Evolutionary conservation across 2,113 vertebrate species (phyloP).

Genomic region (Myiozetetes cayanensis): DNA sequence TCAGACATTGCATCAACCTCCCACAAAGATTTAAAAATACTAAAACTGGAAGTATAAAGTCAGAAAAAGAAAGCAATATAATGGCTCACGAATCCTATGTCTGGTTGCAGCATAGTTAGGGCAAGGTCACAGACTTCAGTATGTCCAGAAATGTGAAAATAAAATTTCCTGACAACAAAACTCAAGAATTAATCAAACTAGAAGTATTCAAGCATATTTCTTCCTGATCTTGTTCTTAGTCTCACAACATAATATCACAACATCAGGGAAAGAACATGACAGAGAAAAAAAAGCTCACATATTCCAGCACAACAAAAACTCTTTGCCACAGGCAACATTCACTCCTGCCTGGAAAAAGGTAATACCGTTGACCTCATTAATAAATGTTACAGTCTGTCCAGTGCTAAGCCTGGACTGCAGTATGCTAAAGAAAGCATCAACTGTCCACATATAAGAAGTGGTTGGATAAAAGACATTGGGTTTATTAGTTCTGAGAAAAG

Average conservation of each 20-base stretch:
- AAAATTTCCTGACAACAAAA: background rate
- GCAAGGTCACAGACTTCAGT: background rate
- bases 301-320: background rate
- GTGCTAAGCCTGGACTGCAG: background rate
- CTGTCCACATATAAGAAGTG: background rate
- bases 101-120: background rate
- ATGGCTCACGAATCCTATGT: background rate
- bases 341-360: background rate
- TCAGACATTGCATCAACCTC: background rate
- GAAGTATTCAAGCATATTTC: background rate
- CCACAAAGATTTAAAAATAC: background rate
- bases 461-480: background rate
- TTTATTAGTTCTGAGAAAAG: background rate
- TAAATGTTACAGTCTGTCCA: background rate
- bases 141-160: background rate
- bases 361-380: background rate
- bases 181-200: background rate
- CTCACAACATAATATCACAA: background rate
- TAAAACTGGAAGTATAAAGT: background rate
- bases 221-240: background rate
- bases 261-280: background rate
- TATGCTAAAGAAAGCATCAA: background rate
- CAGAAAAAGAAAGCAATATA: background rate
- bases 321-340: background rate
- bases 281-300: background rate